These are phyloP conservation scores for Lasiurus borealis DNA, from an alignment of 2,113 vertebrate genomes.

Conservation along the genomic window DNA sequence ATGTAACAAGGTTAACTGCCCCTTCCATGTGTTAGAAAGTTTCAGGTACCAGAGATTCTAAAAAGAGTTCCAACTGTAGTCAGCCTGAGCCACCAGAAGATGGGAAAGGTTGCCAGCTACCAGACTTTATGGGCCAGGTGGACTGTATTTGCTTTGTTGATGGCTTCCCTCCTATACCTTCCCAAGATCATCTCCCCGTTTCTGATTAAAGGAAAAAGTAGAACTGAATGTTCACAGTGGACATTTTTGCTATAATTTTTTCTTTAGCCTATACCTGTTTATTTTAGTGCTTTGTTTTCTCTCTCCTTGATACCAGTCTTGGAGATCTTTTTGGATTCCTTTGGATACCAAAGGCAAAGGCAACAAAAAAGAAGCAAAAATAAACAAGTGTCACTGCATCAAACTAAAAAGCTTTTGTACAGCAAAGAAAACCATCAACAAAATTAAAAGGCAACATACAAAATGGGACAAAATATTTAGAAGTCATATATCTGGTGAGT, in stretches of 20 bases:
- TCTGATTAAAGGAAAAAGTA: constrained; percentile 20
- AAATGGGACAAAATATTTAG: not conserved
- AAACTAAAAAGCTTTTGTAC: not conserved
- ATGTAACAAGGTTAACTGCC: not conserved
- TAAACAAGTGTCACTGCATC: not conserved
- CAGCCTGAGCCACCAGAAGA: not conserved
- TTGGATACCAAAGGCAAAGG: not conserved
- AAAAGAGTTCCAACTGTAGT: not conserved
- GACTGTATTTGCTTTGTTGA: not conserved
- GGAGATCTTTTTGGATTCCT: not conserved
- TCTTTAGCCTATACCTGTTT: not conserved
- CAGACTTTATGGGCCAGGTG: not conserved
- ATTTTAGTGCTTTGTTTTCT: not conserved
- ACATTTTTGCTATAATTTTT: not conserved
- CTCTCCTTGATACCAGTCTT: not conserved
- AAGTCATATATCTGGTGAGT: not conserved
- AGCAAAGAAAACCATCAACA: not conserved
- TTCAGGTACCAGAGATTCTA: not conserved
- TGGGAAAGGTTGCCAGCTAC: not conserved
- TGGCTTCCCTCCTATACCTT: not conserved
- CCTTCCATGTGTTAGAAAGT: not conserved
- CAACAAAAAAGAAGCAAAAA: not conserved
- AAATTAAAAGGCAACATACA: not conserved
- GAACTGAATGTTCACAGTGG: not conserved
- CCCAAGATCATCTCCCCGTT: not conserved